A percentile compares a stretch with the other conserved stretches of the same genome.
These are phyloP conservation scores for Pseudomyrmex sp. DNA, from an alignment of 1,140 invertebrate genomes.

Conservation along the genomic window DNA sequence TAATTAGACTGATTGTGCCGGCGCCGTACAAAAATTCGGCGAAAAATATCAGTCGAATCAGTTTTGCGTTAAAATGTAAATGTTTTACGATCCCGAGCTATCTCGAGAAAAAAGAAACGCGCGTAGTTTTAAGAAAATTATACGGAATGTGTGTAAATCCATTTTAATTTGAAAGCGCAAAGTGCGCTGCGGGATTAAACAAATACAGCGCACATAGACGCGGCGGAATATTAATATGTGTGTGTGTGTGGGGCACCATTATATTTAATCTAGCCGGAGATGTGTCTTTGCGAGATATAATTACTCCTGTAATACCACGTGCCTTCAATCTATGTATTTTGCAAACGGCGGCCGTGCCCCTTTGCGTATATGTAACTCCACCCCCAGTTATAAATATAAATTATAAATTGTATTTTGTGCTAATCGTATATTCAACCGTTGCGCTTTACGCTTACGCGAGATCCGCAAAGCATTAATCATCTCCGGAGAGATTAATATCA, in stretches of 20 bases:
- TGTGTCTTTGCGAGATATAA: conserved; percentile 28
- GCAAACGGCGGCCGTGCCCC: neutral
- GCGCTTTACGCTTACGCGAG: neutral
- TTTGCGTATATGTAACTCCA: neutral
- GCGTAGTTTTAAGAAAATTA: neutral
- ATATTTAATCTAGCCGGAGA: conserved; percentile 21
- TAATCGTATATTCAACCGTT: conserved; percentile 33
- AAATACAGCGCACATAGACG: conserved; percentile 19
- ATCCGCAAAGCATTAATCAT: conserved; percentile 6
- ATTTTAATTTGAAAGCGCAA: conserved; percentile 26
- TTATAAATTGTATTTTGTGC: conserved; percentile 22
- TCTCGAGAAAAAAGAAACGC: neutral
- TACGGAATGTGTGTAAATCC: neutral
- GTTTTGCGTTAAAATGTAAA: neutral
- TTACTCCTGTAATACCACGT: conserved; percentile 19
- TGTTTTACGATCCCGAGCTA: neutral
- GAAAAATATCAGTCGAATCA: neutral
- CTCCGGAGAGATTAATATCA: conserved; percentile 9
- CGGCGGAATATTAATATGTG: neutral
- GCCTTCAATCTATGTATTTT: conserved; percentile 9
- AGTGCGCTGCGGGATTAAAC: conserved; percentile 3
- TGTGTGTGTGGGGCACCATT: conserved; percentile 2
- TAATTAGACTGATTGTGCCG: neutral
- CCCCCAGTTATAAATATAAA: conserved; percentile 7
- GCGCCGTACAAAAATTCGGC: neutral